Evolutionary conservation across 2,888 invertebrate species (phyloP), one percentile per base, ranked within the genome.

Genomic region (Drosophila trichaetosa): DNA sequence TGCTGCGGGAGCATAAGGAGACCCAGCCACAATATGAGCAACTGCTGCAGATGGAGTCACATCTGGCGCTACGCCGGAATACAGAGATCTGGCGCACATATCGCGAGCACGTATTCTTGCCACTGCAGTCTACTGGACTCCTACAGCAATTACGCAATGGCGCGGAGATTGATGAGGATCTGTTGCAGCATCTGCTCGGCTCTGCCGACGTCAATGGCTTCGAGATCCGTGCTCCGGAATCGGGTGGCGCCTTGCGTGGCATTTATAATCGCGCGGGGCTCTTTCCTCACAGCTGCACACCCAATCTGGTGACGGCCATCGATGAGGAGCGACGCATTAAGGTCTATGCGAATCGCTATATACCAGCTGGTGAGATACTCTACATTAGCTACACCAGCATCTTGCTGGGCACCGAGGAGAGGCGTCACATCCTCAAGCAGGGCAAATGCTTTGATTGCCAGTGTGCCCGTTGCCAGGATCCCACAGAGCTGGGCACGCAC

Each of bases 181-280:
- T 95, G 6, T 92, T 96, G 8, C 97, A 97, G 87, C 94, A 94
- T 77, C 94, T 97, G 31, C 95, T 96, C 76, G 96, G 96, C 0
- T 95, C 96, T 29, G 94, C 96, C 29, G 97, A 97, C 91, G 96
- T 97, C 0, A 97, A 97, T 92, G 94, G 95, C 48, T 97, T 96
- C 89, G 97, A 97, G 92, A 94, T 97, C 16, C 94, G 92, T 10
- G 93, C 92, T 4, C 95, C 95, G 0, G 92, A 92, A 53, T 18
- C 53, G 2, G 87, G 89, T 3, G 87, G 91, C 6, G 87, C 93
- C 46, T 91, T 96, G 68, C 94, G 96, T 53, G 97, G 96, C n/a
- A 91, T 97, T n/a, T 97, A 96, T 90, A 91, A 95, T 13, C 94
- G 94, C 73, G 96, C 96, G 0, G 95, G 96, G 0, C 91, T 97